Evolutionary conservation across 2,113 vertebrate genomes (phyloP), one percentile per base, ranked within the genome.

Genomic region (Melospiza georgiana): DNA sequence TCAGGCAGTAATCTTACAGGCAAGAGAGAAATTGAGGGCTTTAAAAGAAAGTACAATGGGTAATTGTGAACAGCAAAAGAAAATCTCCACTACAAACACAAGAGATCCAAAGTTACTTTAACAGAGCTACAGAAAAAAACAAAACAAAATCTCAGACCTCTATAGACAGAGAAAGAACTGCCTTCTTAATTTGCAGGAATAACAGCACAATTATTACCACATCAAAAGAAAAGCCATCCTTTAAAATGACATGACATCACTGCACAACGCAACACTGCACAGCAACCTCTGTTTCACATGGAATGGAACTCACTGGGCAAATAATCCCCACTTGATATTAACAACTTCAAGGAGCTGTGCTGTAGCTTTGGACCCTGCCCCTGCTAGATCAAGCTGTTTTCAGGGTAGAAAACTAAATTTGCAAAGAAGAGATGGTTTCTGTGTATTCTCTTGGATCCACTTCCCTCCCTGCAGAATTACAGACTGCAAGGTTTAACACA

Each of bases 41-140:
- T 95, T 91, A 80, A 96, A 93, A 85, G 57, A 65, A 95, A 92
- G 84, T 77, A 91, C 85, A 95, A 94, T 65, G 92, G 78, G 61
- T 78, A 92, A 92, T 81, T 94, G 94, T 91, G 89, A 97, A 86
- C 88, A 93, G 82, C 1, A 24, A 69, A 92, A 92, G 77, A 76
- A 95, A 94, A 96, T 89, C 92, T 95, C 87, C 74, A 81, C 71
- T 89, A 91, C 83, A 95, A 91, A 93, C 46, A 90, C 72, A 62
- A 65, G 72, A 90, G 82, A 76, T 11, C 41, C 75, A 75, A 91
- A 86, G 88, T 63, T 89, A 68, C 89, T 87, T 90, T 73, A 93
- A 73, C 59, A 35, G 65, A 74, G 48, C 52, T 71, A 58, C 51
- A 76, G 84, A 63, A 63, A 93, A 90, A 94, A 97, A 5, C 0